These are phyloP conservation scores for Deroplatys truncata DNA, from an alignment of 2,888 invertebrate species.

Conservation along the genomic window DNA sequence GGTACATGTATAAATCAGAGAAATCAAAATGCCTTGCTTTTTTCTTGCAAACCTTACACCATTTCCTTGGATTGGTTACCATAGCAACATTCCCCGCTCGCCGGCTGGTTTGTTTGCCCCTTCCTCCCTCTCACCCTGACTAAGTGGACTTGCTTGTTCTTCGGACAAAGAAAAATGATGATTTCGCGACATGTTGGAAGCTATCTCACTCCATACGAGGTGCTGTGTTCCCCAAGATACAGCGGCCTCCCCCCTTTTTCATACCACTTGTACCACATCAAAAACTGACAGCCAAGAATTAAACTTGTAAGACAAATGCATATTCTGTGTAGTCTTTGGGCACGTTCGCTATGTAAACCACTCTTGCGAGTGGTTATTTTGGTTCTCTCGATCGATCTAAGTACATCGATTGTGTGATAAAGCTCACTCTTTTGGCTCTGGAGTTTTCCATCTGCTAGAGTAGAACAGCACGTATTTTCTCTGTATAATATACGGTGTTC, in stretches of 20 bases:
- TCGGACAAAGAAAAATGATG: conserved; percentile 52
- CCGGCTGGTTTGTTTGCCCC: neutral
- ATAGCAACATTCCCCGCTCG: conserved; percentile 22
- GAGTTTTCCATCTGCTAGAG: too few species aligned
- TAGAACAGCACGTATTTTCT: too few species aligned
- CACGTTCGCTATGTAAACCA: neutral
- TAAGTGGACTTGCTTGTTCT: conserved; percentile 54
- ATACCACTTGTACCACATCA: neutral
- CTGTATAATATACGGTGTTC: too few species aligned
- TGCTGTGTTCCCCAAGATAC: neutral
- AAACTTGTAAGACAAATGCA: neutral
- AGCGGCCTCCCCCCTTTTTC: neutral
- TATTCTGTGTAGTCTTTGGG: neutral
- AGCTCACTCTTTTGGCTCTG: too few species aligned
- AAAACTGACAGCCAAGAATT: neutral
- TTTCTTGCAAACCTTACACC: neutral
- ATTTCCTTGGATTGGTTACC: conserved; percentile 10
- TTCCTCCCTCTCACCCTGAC: conserved; percentile 40
- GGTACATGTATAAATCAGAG: neutral
- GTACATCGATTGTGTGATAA: too few species aligned
- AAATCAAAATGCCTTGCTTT: neutral
- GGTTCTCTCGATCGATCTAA: too few species aligned
- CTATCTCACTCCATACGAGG: neutral
- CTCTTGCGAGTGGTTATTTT: too few species aligned
- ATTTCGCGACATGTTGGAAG: conserved; percentile 44